These are phyloP conservation scores for Sinella curviseta DNA, from an alignment of 1,140 invertebrate genomes.

Conservation along the genomic window DNA sequence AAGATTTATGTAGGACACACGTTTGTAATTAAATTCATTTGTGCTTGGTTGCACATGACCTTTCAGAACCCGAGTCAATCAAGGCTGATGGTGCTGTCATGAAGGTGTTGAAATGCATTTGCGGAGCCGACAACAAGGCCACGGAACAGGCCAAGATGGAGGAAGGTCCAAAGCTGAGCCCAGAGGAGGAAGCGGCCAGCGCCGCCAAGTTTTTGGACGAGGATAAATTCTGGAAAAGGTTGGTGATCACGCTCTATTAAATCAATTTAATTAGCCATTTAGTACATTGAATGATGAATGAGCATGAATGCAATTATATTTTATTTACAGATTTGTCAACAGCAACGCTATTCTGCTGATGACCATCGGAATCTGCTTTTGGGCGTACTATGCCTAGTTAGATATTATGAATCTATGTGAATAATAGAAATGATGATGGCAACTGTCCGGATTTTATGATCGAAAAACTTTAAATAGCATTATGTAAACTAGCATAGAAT, in stretches of 20 bases:
- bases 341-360: slow-evolving; percentile 50
- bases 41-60: too few relatives aligned
- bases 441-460: too few relatives aligned
- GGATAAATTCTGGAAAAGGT: slow-evolving; percentile 49
- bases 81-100: slow-evolving; percentile 5
- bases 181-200: slow-evolving; percentile 49
- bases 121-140: slow-evolving; percentile 37
- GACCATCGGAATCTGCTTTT: slow-evolving; percentile 50
- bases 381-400: slow-evolving; percentile 51
- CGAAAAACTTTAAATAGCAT: too few relatives aligned
- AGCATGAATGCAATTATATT: not conserved
- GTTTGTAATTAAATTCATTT: too few relatives aligned
- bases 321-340: slow-evolving; percentile 50
- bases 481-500: too few relatives aligned
- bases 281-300: not conserved
- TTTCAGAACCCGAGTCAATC: not conserved
- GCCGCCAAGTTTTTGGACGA: slow-evolving; percentile 51
- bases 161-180: slow-evolving; percentile 42
- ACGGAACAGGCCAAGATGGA: slow-evolving; percentile 18
- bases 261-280: slow-evolving; percentile 27
- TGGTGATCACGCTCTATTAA: not conserved
- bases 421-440: too few relatives aligned
- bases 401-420: too few relatives aligned
- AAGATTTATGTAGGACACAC: too few relatives aligned
- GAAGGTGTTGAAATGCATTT: slow-evolving; percentile 17